These are phyloP conservation scores for Tinea trinotella DNA, from an alignment of 2,888 invertebrate species.

Conservation along the genomic window DNA sequence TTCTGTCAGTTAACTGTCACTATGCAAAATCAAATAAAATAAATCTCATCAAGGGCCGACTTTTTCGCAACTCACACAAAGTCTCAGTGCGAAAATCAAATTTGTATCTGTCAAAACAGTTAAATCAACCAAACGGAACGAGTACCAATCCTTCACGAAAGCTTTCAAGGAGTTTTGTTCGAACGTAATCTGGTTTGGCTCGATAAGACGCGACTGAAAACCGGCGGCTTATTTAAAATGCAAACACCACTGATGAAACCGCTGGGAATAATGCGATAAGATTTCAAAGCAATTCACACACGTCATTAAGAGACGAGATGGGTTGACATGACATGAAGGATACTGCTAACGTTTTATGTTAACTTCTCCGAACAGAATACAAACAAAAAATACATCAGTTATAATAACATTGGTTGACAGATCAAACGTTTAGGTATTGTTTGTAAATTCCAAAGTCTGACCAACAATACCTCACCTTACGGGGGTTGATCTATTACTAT, in stretches of 20 bases:
- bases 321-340: slow-evolving; percentile 5
- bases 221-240: slow-evolving; percentile 22
- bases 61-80: slow-evolving; percentile 28
- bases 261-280: slow-evolving; percentile 20
- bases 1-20: slow-evolving; percentile 9
- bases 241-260: slow-evolving; percentile 22
- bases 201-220: slow-evolving; percentile 27
- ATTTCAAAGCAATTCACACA: slow-evolving; percentile 21
- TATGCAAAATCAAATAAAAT: slow-evolving; percentile 8
- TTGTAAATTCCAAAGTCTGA: background rate
- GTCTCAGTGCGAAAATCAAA: slow-evolving; percentile 43
- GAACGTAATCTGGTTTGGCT: slow-evolving; percentile 48
- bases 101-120: slow-evolving; percentile 62
- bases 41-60: background rate
- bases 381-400: background rate
- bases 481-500: too few relatives aligned
- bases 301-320: slow-evolving; percentile 23
- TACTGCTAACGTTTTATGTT: slow-evolving; percentile 3
- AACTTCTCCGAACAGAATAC: background rate
- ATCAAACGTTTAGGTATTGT: background rate
- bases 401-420: background rate
- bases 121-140: slow-evolving; percentile 56
- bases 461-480: too few relatives aligned
- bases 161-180: slow-evolving; percentile 41
- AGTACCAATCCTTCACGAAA: slow-evolving; percentile 43